phyloP scores from a whole-genome alignment of 2,113 vertebrate genomes.

The Ochotona princeps region DNA sequence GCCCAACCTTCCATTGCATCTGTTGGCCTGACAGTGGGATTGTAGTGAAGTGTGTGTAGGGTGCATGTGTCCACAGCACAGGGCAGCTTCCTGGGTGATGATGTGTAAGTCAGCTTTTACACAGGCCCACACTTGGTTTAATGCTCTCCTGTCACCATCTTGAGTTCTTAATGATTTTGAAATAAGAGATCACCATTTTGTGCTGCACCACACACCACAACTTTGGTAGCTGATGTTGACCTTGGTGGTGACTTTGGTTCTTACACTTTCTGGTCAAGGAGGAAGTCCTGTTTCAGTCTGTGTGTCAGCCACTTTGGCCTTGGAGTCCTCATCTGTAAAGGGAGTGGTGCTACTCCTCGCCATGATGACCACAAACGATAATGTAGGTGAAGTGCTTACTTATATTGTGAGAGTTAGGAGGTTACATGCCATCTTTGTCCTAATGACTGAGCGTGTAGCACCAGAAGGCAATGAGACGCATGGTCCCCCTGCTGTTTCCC shows the following conservation, averaged over 20 bases:
- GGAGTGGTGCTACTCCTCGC: neutral
- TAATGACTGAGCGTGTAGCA: neutral
- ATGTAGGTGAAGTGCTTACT: neutral
- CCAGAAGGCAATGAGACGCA: neutral
- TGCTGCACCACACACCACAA: neutral
- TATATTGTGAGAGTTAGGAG: neutral
- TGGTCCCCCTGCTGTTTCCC: neutral
- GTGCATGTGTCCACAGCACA: neutral
- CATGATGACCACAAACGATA: fast-evolving
- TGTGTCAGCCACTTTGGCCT: neutral
- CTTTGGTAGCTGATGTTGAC: too few relatives aligned
- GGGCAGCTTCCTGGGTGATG: neutral
- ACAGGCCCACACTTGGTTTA: neutral
- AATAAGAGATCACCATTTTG: neutral
- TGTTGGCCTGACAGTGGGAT: neutral
- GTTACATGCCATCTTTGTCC: neutral
- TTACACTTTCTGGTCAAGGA: neutral
- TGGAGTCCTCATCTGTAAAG: neutral
- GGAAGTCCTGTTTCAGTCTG: neutral
- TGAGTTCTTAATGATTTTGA: neutral
- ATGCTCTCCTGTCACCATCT: neutral
- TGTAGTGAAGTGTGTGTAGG: neutral
- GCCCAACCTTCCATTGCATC: conserved; percentile 59
- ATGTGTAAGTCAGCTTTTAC: too few relatives aligned
- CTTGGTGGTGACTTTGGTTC: neutral